phyloP scores from a whole-genome alignment of 1,140 invertebrate species.

The Meloidogyne hapla region DNA sequence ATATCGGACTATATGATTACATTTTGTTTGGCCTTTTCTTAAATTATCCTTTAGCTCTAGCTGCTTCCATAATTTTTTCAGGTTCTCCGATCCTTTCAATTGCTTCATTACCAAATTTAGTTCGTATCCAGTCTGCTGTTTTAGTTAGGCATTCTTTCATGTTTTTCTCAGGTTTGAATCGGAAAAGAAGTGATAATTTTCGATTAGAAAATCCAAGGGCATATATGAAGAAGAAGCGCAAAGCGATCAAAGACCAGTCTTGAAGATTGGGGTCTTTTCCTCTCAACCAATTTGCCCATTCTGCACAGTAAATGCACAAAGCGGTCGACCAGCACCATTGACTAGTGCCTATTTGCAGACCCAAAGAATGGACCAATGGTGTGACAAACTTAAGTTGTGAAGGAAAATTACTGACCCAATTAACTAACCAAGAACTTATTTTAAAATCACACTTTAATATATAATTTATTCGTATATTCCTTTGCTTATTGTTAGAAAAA shows the following conservation, averaged over 20 bases:
- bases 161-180: neutral
- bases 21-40: too few species aligned
- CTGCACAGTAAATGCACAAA: constrained; percentile 5
- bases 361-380: constrained; percentile 21
- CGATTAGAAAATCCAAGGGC: constrained; percentile 43
- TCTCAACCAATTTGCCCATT: neutral
- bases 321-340: constrained; percentile 15
- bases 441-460: too few species aligned
- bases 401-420: too few species aligned
- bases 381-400: constrained; percentile 29
- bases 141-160: constrained; percentile 16
- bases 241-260: constrained; percentile 34
- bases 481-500: neutral
- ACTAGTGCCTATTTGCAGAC: constrained; percentile 8
- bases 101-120: neutral
- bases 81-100: neutral
- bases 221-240: constrained; percentile 38
- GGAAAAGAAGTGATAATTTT: constrained; percentile 29
- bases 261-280: constrained; percentile 1
- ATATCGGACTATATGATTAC: too few species aligned
- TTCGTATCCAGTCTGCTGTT: constrained; percentile 22
- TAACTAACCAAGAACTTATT: too few species aligned
- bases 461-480: too few species aligned
- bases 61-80: neutral
- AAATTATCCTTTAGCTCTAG: neutral